phyloP scores from a whole-genome alignment of 2,797 vertebrate species.

The Chloroceryle inda region DNA sequence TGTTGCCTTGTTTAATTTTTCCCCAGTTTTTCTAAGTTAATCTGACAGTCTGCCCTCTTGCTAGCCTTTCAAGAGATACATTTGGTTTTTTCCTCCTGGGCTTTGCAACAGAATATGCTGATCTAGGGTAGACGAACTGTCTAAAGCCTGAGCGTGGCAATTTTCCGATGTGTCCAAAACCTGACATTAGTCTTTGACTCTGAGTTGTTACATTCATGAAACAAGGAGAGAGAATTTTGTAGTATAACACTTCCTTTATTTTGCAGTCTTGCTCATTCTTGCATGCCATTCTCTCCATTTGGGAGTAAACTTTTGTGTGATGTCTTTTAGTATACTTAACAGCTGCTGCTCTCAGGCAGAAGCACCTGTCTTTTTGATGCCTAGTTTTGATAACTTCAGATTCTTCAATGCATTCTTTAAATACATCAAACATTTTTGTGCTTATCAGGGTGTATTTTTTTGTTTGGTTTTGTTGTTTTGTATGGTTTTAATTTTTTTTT shows the following conservation, averaged over 20 bases:
- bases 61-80: conserved; percentile 23
- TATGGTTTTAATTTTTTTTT: too few relatives aligned
- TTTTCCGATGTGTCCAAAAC: neutral
- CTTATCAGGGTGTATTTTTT: neutral
- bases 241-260: neutral
- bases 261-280: neutral
- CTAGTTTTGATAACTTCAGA: neutral
- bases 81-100: neutral
- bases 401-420: neutral
- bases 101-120: neutral
- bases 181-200: neutral
- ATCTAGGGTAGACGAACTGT: neutral
- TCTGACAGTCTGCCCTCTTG: neutral
- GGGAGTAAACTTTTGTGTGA: neutral
- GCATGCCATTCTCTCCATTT: neutral
- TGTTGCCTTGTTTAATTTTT: neutral
- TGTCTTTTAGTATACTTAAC: neutral
- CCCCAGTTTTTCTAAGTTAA: conserved; percentile 20
- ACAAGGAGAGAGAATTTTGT: neutral
- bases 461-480: neutral
- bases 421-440: neutral
- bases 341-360: neutral
- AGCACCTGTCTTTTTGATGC: neutral
- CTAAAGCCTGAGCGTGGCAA: neutral
- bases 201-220: neutral